A percentile compares a stretch with the other conserved stretches of the same genome.
These are phyloP conservation scores for Psophia crepitans DNA, from an alignment of 2,113 vertebrate genomes.

Conservation along the genomic window DNA sequence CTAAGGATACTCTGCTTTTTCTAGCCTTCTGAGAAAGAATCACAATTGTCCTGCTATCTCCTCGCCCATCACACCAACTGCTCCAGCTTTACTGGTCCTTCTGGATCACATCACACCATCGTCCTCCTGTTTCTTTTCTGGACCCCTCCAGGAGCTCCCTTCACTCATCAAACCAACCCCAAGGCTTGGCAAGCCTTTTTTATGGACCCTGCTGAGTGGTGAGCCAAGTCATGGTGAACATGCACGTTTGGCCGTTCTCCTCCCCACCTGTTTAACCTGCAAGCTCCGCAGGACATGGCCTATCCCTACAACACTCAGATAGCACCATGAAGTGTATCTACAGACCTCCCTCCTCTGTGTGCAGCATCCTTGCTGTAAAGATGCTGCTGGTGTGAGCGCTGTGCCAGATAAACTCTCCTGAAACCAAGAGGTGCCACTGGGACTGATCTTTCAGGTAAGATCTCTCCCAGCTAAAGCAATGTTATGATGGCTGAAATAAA, in stretches of 20 bases:
- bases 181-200: background rate
- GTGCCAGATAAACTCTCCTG: background rate
- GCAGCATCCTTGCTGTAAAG: background rate
- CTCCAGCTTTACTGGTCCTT: background rate
- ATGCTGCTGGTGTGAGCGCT: rapidly evolving
- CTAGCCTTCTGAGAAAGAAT: background rate
- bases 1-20: background rate
- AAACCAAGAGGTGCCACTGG: background rate
- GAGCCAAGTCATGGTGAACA: background rate
- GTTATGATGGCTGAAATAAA: background rate
- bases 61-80: rapidly evolving
- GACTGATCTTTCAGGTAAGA: background rate
- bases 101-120: background rate
- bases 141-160: background rate
- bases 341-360: background rate
- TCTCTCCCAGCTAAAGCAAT: background rate
- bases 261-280: background rate
- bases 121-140: background rate
- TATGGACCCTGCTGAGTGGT: background rate
- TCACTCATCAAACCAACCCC: background rate
- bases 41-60: background rate
- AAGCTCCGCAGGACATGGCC: background rate
- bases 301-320: background rate
- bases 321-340: background rate
- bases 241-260: background rate